phyloP scores from a whole-genome alignment of 2,888 invertebrate genomes.

The Eurytoma californica region DNA sequence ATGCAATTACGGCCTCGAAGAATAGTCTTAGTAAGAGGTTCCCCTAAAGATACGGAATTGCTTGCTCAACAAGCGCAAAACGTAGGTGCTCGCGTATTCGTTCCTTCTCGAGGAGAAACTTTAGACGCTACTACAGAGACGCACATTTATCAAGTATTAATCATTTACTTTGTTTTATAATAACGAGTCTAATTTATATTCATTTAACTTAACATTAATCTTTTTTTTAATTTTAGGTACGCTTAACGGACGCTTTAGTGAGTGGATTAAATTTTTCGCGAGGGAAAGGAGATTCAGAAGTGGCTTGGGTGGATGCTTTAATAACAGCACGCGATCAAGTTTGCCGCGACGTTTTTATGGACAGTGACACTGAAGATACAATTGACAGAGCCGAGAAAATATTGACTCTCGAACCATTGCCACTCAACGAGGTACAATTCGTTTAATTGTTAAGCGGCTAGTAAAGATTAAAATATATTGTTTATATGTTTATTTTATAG shows the following conservation, averaged over 20 bases:
- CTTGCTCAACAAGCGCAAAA: constrained; percentile 83
- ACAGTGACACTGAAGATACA: constrained; percentile 75
- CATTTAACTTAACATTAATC: constrained; percentile 2
- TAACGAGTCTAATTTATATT: background rate
- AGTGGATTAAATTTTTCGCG: constrained; percentile 90
- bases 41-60: constrained; percentile 81
- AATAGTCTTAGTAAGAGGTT: constrained; percentile 85
- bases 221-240: constrained; percentile 79
- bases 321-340: constrained; percentile 78
- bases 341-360: constrained; percentile 79
- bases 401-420: constrained; percentile 82
- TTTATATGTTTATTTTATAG: constrained; percentile 64
- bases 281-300: constrained; percentile 90
- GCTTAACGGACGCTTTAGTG: constrained; percentile 93
- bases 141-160: constrained; percentile 93
- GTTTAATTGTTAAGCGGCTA: constrained; percentile 3
- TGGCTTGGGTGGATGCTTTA: constrained; percentile 96
- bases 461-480: background rate
- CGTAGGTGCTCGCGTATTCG: constrained; percentile 86
- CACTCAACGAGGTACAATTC: constrained; percentile 73
- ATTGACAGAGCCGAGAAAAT: constrained; percentile 77
- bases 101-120: constrained; percentile 87
- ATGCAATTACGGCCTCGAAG: constrained; percentile 81
- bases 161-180: background rate
- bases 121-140: constrained; percentile 98